These are phyloP conservation scores for Lingula anatina DNA, from an alignment of 2,888 invertebrate genomes.

Conservation along the genomic window DNA sequence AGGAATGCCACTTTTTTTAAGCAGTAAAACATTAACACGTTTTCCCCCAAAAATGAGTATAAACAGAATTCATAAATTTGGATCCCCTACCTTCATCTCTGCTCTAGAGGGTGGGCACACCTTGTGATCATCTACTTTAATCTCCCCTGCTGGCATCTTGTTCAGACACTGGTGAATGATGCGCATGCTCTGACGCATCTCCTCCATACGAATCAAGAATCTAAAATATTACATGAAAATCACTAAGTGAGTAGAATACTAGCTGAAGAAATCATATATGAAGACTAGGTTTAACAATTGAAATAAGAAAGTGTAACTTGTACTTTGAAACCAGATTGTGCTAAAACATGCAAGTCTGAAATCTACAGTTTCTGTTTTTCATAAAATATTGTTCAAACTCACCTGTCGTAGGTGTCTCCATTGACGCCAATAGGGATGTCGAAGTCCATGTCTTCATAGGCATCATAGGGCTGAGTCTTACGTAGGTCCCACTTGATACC, in stretches of 20 bases:
- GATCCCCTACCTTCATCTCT: slow-evolving; percentile 94
- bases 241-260: no score
- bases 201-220: slow-evolving; percentile 60
- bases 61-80: no score
- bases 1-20: no score
- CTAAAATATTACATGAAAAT: neutral
- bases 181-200: slow-evolving; percentile 85
- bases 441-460: slow-evolving; percentile 88
- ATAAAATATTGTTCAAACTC: neutral
- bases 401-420: slow-evolving; percentile 97
- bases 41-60: no score
- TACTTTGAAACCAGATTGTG: no score
- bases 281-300: no score
- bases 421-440: slow-evolving; percentile 93
- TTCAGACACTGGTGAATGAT: slow-evolving; percentile 96
- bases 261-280: no score
- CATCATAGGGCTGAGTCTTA: slow-evolving; percentile 94
- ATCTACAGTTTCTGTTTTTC: neutral
- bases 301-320: no score
- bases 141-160: slow-evolving; percentile 92
- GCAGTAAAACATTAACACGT: no score
- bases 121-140: slow-evolving; percentile 93
- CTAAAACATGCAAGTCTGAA: no score
- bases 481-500: slow-evolving; percentile 99
- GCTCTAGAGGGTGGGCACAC: slow-evolving; percentile 81